phyloP scores from a whole-genome alignment of 2,888 invertebrate genomes.

The Meta bourneti region DNA sequence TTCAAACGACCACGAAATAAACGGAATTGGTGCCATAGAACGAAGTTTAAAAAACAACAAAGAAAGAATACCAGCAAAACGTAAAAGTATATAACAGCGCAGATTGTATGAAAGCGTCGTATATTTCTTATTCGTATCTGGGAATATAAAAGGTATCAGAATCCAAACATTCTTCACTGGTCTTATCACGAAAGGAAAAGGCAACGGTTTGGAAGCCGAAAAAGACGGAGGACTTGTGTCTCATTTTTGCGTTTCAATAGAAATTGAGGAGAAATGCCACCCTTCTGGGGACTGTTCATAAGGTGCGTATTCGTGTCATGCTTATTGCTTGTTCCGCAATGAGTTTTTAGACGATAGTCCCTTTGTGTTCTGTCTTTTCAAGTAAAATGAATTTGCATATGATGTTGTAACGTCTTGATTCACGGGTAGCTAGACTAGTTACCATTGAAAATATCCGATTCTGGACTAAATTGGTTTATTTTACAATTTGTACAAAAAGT shows the following conservation, averaged over 20 bases:
- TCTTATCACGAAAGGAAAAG: constrained; percentile 17
- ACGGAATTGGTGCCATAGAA: constrained; percentile 32
- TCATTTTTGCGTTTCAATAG: constrained; percentile 65
- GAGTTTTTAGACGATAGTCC: too few species aligned
- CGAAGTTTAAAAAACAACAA: neutral
- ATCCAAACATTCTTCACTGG: constrained; percentile 43
- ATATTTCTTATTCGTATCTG: constrained; percentile 22
- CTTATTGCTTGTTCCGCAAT: too few species aligned
- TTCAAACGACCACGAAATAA: constrained; percentile 35
- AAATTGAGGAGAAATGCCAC: constrained; percentile 17
- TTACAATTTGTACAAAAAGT: too few species aligned
- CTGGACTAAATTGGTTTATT: too few species aligned
- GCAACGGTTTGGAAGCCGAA: constrained; percentile 34
- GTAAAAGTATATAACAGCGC: constrained; percentile 17
- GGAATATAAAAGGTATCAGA: constrained; percentile 46
- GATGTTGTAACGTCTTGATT: too few species aligned
- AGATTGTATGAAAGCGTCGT: constrained; percentile 32
- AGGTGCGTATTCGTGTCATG: too few species aligned
- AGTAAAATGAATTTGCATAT: too few species aligned
- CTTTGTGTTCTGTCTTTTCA: too few species aligned
- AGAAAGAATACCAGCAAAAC: constrained; percentile 5
- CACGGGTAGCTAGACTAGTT: too few species aligned
- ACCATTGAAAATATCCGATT: too few species aligned
- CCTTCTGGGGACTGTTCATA: neutral
- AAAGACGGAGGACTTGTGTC: constrained; percentile 57